Base-by-base conservation (phyloP, 2,888 invertebrate species). In the Parthenolecanium corni region DNA sequence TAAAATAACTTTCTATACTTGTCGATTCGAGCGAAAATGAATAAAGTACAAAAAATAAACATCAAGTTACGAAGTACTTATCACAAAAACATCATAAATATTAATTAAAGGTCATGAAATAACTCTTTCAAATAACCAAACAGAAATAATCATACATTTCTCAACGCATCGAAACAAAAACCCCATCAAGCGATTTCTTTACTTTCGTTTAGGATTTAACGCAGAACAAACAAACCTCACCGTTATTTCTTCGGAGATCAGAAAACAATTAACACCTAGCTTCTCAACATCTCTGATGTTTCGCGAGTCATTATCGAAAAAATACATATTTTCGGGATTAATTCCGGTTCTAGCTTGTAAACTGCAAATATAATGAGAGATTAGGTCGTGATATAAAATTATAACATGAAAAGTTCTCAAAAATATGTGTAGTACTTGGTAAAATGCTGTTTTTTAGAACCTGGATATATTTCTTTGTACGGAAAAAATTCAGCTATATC, bases 391-490 rank as follows among this genome's bases (percentile, higher is more conserved):
- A 14, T 24, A 20, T 16, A 31, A 23, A 25, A 24, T 61, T 31
- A 18, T 18, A 18, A 3, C 2, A 31, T 42, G 14, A 62, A 25
- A 58, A 21, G 51, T 11, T 57, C 66, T n/a, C n/a, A n/a, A n/a
- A n/a, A n/a, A n/a, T n/a, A n/a, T n/a, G n/a, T n/a, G n/a, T n/a
- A n/a, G 66, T 65, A 68, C 67, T 66, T 65, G 14, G 64, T 51
- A 61, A 70, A 70, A 65, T 70, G 70, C 20, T 66, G 51, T 2
- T 62, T 66, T 65, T 70, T 70, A 14, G 64, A 53, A 16, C 68
- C 67, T 6, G 69, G 69, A 65, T 69, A 70, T 36, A 70, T 69
- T 65, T 69, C 68, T 58, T 67, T 67, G 53, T 67, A 69, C 18
- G 62, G 64, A 57, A 70, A 69, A 51, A 62, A 67, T 12, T 68